Conservation (phyloP, 2,113 vertebrate genomes). For the Antechinus stuartii region DNA sequence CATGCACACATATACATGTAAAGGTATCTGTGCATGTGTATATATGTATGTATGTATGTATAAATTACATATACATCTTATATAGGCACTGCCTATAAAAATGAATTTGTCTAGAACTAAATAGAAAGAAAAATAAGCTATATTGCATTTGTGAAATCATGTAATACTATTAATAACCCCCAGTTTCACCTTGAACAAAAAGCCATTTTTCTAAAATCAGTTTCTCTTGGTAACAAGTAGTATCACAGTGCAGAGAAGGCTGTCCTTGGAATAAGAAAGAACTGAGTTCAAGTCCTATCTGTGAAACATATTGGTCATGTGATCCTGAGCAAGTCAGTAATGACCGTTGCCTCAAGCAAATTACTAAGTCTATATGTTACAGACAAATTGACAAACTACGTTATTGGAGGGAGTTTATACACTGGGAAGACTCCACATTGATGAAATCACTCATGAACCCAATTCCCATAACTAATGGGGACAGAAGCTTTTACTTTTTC, state of each 20-base stretch:
- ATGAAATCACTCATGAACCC: background rate
- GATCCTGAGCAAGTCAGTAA: background rate
- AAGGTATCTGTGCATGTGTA: too few species aligned
- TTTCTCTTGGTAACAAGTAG: background rate
- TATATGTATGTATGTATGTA: too few species aligned
- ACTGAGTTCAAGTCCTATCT: background rate
- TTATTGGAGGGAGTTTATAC: background rate
- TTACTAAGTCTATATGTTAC: background rate
- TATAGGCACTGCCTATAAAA: background rate
- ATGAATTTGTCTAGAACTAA: background rate
- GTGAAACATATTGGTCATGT: background rate
- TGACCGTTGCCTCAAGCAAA: background rate
- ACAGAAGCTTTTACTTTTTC: background rate
- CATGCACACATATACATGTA: too few species aligned
- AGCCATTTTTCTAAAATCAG: background rate
- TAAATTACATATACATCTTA: background rate
- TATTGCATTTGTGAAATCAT: background rate
- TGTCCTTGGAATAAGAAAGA: background rate
- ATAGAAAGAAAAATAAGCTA: background rate
- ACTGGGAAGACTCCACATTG: background rate
- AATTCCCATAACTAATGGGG: background rate
- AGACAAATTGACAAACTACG: background rate
- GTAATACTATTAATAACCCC: background rate
- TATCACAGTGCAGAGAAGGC: background rate
- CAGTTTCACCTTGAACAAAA: background rate